Percentiles rank a stretch among this genome's conserved stretches.
Conservation (phyloP, 2,888 invertebrate genomes). For the Caenorhabditis angaria region DNA sequence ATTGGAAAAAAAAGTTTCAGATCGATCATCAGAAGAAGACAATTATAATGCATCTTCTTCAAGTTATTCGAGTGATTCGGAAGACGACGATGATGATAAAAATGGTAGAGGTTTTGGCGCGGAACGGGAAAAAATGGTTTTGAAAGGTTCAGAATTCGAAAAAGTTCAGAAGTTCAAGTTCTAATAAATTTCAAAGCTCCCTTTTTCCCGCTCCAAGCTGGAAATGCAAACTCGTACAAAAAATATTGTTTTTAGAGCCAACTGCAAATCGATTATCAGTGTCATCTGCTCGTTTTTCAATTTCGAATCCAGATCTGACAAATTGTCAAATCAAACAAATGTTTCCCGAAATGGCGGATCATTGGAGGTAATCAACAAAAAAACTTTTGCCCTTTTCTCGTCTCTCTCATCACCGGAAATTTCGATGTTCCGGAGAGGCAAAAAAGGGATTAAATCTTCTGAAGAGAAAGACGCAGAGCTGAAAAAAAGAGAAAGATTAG, state of each 20-base stretch:
- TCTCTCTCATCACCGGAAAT: constrained; percentile 6
- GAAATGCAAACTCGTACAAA: too few relatives aligned
- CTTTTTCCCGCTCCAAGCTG: not conserved
- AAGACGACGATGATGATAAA: constrained; percentile 26
- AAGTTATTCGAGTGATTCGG: constrained; percentile 12
- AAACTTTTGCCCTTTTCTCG: constrained; percentile 4
- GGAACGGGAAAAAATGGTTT: not conserved
- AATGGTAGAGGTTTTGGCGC: not conserved
- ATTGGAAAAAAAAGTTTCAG: constrained; percentile 12
- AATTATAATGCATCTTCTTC: not conserved
- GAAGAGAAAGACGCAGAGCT: not conserved
- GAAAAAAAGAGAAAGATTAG: not conserved
- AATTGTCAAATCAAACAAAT: constrained; percentile 62
- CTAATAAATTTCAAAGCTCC: not conserved
- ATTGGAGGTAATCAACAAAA: constrained; percentile 64
- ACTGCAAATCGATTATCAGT: constrained; percentile 22
- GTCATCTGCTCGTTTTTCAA: constrained; percentile 50
- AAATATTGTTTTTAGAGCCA: not conserved
- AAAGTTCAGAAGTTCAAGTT: not conserved
- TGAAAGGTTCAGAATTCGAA: not conserved
- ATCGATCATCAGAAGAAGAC: constrained; percentile 26
- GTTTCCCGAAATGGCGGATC: constrained; percentile 69
- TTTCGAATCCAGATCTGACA: constrained; percentile 69
- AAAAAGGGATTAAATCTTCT: constrained; percentile 1
- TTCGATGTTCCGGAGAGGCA: constrained; percentile 12